These are phyloP conservation scores for Drosophila dunni DNA, from an alignment of 1,140 invertebrate genomes.

Conservation along the genomic window DNA sequence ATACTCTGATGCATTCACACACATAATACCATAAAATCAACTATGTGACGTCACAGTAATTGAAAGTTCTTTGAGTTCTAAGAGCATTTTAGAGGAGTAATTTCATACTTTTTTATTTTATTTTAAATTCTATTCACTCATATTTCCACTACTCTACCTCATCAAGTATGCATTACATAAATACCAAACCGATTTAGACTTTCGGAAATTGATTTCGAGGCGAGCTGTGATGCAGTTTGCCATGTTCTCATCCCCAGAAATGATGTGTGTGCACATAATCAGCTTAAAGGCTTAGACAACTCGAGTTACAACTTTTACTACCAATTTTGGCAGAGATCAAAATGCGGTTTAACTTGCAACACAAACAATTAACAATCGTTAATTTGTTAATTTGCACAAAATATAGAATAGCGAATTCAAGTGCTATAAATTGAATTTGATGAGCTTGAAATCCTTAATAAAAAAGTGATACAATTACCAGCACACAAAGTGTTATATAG, in stretches of 20 bases:
- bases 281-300: conserved; percentile 1
- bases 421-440: background rate
- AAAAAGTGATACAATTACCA: background rate
- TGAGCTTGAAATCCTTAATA: background rate
- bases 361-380: background rate
- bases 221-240: background rate
- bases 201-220: background rate
- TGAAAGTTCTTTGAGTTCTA: no score
- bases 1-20: no score
- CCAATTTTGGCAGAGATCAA: conserved; percentile 6
- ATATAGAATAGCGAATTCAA: background rate
- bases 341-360: conserved; percentile 12
- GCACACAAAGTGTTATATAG: background rate
- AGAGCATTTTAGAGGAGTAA: no score
- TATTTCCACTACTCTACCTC: no score
- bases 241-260: background rate
- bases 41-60: no score
- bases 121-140: no score
- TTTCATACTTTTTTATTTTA: no score
- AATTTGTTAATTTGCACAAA: background rate
- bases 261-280: background rate
- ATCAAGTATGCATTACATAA: no score
- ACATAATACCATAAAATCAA: no score
- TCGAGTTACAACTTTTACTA: conserved; percentile 14
- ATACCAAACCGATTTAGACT: no score